A percentile compares a stretch with the other conserved stretches of the same genome.
phyloP scores from a whole-genome alignment of 1,140 invertebrate genomes.

The Mizuhopecten yessoensis region DNA sequence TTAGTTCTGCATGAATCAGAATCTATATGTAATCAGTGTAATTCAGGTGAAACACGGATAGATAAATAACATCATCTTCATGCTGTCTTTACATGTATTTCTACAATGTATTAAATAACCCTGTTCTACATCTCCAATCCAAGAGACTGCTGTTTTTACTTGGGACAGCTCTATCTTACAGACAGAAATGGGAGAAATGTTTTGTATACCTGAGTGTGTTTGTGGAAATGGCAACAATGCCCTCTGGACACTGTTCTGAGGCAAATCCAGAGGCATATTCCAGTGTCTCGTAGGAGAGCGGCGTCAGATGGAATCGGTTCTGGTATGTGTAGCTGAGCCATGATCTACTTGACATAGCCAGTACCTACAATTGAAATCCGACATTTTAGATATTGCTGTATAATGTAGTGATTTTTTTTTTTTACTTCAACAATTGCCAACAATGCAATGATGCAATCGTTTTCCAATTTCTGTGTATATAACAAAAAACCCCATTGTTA shows the following conservation, averaged over 20 bases:
- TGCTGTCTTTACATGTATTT: not conserved
- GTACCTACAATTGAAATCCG: conserved; percentile 85
- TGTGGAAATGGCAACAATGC: conserved; percentile 99
- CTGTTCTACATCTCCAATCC: no score
- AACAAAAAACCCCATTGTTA: not conserved
- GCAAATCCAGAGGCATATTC: conserved; percentile 99
- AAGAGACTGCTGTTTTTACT: no score
- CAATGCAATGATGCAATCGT: no score
- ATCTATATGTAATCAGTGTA: conserved; percentile 41
- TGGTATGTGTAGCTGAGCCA: conserved; percentile 99
- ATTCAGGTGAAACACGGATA: conserved; percentile 60
- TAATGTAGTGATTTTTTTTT: no score
- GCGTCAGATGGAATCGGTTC: conserved; percentile 95
- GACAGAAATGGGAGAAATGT: not conserved
- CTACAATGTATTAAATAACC: no score
- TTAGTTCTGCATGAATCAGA: conserved; percentile 40
- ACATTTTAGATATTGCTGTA: no score
- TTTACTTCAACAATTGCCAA: no score
- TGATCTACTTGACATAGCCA: conserved; percentile 98
- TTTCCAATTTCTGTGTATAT: no score
- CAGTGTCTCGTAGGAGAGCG: conserved; percentile 96
- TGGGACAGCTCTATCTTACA: not conserved
- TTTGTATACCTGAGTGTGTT: conserved; percentile 92
- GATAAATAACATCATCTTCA: conserved; percentile 46
- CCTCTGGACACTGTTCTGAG: conserved; percentile 99